phyloP scores from a whole-genome alignment of 92 coral and sea anemone species.

The Phenganax stokvisi region DNA sequence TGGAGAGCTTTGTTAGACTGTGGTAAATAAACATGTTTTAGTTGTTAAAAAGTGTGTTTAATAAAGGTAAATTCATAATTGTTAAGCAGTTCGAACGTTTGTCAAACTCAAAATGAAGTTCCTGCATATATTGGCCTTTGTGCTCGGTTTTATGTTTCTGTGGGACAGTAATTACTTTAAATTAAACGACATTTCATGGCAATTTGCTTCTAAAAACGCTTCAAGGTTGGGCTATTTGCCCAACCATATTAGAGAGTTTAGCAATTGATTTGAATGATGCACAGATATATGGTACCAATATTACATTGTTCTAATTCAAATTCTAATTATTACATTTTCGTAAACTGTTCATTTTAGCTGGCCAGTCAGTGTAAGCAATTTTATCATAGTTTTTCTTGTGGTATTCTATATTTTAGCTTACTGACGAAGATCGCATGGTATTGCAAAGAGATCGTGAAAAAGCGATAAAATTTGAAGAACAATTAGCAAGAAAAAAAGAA shows the following conservation, averaged over 20 bases:
- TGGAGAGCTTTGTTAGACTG: background rate
- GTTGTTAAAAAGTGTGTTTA: background rate
- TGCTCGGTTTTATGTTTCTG: too few relatives aligned
- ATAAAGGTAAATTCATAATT: too few relatives aligned
- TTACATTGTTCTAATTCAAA: background rate
- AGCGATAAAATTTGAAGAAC: slow-evolving; percentile 75
- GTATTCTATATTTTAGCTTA: slow-evolving; percentile 46
- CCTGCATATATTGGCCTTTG: too few relatives aligned
- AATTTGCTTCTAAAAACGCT: too few relatives aligned
- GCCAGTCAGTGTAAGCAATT: too few relatives aligned
- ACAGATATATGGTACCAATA: background rate
- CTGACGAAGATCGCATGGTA: slow-evolving; percentile 58
- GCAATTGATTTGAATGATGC: background rate
- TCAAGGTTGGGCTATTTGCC: too few relatives aligned
- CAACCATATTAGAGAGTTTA: background rate
- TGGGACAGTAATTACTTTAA: too few relatives aligned
- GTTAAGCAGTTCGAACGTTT: too few relatives aligned
- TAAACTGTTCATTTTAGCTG: background rate
- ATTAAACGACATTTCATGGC: too few relatives aligned
- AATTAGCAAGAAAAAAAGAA: slow-evolving; percentile 60
- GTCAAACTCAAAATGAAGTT: too few relatives aligned
- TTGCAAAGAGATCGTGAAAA: slow-evolving; percentile 69
- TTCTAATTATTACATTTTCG: background rate
- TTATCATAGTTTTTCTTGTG: background rate
- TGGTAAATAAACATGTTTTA: background rate